Percentiles rank a stretch among this genome's conserved stretches.
These are phyloP conservation scores for Ophthalmolycus amberensis DNA, from an alignment of 2,113 vertebrate species.

Conservation along the genomic window DNA sequence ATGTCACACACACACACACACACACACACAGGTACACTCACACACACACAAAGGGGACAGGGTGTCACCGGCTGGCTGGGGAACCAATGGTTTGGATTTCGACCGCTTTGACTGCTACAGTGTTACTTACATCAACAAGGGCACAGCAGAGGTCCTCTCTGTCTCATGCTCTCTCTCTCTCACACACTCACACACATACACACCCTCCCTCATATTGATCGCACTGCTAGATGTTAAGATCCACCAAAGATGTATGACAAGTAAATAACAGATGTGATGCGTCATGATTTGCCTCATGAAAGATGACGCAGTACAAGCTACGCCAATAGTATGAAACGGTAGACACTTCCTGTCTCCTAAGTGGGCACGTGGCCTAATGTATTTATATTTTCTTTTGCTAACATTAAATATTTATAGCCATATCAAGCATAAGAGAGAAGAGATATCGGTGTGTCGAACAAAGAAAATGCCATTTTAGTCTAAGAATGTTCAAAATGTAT, in stretches of 20 bases:
- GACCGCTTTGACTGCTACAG: conserved; percentile 58
- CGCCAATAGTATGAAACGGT: not conserved
- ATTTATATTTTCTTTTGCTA: not conserved
- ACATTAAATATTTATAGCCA: not conserved
- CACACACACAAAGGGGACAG: conserved; percentile 36
- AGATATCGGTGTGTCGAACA: not conserved
- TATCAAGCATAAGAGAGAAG: not conserved
- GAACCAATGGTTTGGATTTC: conserved; percentile 65
- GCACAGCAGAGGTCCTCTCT: conserved; percentile 59
- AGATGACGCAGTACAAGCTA: not conserved
- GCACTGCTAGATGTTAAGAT: conserved; percentile 18
- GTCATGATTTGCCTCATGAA: not conserved
- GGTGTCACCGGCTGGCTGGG: conserved; percentile 30
- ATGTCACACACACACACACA: conserved; percentile 34
- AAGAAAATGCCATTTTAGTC: not conserved
- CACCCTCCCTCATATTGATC: conserved; percentile 57
- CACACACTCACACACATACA: not conserved
- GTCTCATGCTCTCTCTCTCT: not conserved
- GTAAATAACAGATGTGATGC: not conserved
- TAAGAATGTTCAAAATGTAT: not conserved
- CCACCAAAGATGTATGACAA: not conserved
- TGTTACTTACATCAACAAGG: conserved; percentile 80
- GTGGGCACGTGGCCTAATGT: not conserved
- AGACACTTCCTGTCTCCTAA: not conserved
- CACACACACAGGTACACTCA: conserved; percentile 4